Conservation (phyloP, 35 echinoderm and acorn worm species). For the Diadema setosum region DNA sequence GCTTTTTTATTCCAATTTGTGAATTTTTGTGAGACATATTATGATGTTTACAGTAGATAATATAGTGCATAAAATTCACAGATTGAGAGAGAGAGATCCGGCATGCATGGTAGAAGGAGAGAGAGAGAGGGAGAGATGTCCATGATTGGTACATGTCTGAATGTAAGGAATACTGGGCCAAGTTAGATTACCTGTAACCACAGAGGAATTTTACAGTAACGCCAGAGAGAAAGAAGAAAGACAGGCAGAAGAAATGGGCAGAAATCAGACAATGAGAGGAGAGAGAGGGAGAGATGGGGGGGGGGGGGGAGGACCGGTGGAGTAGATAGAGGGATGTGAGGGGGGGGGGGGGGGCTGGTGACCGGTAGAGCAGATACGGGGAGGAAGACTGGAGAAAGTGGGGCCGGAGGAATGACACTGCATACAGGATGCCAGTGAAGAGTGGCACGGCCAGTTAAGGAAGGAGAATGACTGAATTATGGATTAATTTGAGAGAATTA, state of each 20-base stretch:
- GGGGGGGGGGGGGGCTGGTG: neutral
- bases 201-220: no score
- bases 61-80: neutral
- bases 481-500: conserved; percentile 5
- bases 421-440: neutral
- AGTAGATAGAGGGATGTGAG: neutral
- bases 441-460: neutral
- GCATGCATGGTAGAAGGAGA: neutral
- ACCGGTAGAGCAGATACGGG: no score
- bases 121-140: neutral
- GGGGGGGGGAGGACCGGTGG: neutral
- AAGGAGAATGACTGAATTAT: neutral
- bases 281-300: neutral
- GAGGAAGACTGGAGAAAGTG: neutral
- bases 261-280: neutral
- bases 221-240: neutral
- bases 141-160: no score
- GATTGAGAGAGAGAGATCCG: neutral
- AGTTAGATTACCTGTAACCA: no score
- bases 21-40: no score
- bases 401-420: neutral
- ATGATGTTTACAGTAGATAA: no score
- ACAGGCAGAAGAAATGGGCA: neutral
- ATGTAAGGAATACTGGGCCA: no score
- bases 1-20: no score